Conservation (phyloP, 2,888 invertebrate genomes). For the Agrypnus murinus region DNA sequence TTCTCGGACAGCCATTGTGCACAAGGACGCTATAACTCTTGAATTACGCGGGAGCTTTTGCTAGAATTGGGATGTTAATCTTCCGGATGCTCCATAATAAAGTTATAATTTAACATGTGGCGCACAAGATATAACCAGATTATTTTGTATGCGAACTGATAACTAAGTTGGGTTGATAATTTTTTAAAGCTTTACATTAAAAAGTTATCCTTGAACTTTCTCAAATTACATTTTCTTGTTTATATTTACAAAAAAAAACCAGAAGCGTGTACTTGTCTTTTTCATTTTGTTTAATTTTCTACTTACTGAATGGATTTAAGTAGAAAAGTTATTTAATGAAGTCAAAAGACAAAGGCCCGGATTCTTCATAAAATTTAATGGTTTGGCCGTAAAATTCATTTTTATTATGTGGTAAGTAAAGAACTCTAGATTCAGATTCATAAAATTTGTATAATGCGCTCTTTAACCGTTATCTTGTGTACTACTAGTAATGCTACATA, state of each 20-base stretch:
- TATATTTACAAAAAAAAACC: neutral
- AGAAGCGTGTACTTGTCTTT: neutral
- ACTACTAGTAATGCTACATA: too few relatives aligned
- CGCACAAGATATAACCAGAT: conserved; percentile 28
- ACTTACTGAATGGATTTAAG: neutral
- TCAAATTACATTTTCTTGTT: neutral
- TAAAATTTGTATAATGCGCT: conserved; percentile 23
- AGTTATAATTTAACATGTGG: conserved; percentile 51
- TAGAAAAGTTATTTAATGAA: conserved; percentile 18
- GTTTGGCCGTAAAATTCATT: conserved; percentile 9
- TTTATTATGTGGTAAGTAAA: conserved; percentile 14
- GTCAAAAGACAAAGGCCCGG: conserved; percentile 12
- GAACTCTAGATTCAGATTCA: conserved; percentile 6
- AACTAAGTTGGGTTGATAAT: conserved; percentile 31
- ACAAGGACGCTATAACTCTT: conserved; percentile 56
- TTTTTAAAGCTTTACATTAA: conserved; percentile 17
- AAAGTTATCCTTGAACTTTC: conserved; percentile 17
- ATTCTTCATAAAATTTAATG: conserved; percentile 23
- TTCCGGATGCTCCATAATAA: conserved; percentile 52
- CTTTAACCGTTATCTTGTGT: neutral
- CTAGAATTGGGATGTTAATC: conserved; percentile 54
- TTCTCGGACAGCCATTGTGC: conserved; percentile 58
- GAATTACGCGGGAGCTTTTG: conserved; percentile 55
- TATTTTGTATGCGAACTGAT: conserved; percentile 40
- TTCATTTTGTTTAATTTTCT: neutral